Evolutionary conservation across 2,888 invertebrate genomes (phyloP), one percentile per base, ranked within the genome.

Genomic region (Drosophila mayaguana): DNA sequence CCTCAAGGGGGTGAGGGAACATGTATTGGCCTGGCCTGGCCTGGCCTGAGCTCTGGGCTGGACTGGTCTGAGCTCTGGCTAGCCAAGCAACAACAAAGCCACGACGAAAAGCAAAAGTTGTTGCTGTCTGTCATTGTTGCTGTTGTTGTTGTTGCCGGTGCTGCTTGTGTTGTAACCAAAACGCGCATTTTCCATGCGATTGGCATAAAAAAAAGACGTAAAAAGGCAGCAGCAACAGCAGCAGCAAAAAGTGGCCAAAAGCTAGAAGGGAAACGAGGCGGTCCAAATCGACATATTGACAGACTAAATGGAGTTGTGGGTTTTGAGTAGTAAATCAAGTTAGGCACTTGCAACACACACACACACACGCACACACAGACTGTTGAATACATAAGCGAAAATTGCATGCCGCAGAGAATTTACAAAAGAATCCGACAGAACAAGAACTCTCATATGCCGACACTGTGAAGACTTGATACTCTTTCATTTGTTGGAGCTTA

Each of bases 251-350:
- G 60, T 45, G 72, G 53, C 56, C 46, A 61, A 64, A 55, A 55
- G 51, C 60, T 50, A 66, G 62, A 40, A 67, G 77, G 71, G 63
- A 71, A 78, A 62, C 66, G 72, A 57, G 77, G 80, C 76, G 78
- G 72, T 63, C 67, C 81, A 84, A 84, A 88, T 89, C 88, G 88
- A 88, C 88, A 87, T 88, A 89, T 88, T 89, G 90, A 89, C 88
- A 84, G 85, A 78, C 81, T 86, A 88, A 89, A 89, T 89, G 85
- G 88, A 89, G 89, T 89, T 87, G 83, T 87, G 84, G 86, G 89
- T 85, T 88, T 87, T 86, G 87, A 87, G 87, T 84, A 88, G 83
- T 86, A 88, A 89, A 88, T 88, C 89, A 88, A 88, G 88, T 89
- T 86, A 86, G 83, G 70, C 74, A 82, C 87, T 82, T 69, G 60